Base-by-base conservation (phyloP, 2,888 invertebrate genomes). In the Diarsia brunnea region DNA sequence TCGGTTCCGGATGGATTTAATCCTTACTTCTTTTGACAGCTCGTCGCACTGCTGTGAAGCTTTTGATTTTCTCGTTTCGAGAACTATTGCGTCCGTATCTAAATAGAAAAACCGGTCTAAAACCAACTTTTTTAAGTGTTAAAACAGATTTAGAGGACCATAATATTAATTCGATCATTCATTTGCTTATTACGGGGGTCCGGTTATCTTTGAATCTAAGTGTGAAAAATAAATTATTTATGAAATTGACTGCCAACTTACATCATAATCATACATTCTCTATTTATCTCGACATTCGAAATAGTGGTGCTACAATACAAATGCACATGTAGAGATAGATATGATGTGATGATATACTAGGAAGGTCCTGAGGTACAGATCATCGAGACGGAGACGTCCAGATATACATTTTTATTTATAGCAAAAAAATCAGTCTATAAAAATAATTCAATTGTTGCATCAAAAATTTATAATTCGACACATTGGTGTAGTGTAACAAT, bases 1-100 rank as follows among this genome's bases (percentile, higher is more conserved):
- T 78, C 24, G n/a, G 70, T 38, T 45, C 21, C 12, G 11, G 11
- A 31, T 58, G 45, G 27, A 55, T 76, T 75, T 67, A 76, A 58
- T 45, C 69, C 43, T 49, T 10, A 43, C 10, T 58, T 64, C 55
- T 66, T 51, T 51, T 64, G 55, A 77, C 12, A n/a, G 53, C 47
- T 21, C 63, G 47, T 63, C 24, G 10, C 14, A 31, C 10, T 14
- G 24, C n/a, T 49, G 10, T 45, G 60, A 24, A 51, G 24, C 14
- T 24, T 45, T 27, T 27, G 14, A 53, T 47, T 61, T 27, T 38
- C 12, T 27, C 21, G 21, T 47, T 47, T 5, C 11, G 2, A 45
- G 2, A 53, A 38, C 5, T 53, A 4, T 61, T 53, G 12, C 24
- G 2, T n/a, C 10, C 4, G 19, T 12, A 8, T 2, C 4, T 19